Evolutionary conservation across 2,888 invertebrate species (phyloP), one percentile per base, ranked within the genome.

Genomic region (Netelia virgata): DNA sequence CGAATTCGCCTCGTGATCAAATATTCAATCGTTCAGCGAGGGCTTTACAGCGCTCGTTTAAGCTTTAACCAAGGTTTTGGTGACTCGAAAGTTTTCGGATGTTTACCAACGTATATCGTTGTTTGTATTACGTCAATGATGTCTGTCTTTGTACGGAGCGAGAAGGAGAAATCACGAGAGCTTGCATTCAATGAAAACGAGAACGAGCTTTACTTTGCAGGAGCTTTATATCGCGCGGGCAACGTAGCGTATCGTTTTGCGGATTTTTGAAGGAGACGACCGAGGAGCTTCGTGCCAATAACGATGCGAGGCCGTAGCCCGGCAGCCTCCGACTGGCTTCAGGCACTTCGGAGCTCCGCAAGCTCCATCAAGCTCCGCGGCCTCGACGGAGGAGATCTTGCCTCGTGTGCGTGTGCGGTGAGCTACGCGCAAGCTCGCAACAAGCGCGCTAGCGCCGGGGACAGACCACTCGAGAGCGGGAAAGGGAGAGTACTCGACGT

Each of bases 301-400:
- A 53, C 70, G 86, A 86, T 88, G 88, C 87, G 87, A 89, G 89
- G 88, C 89, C 90, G 89, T 90, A 86, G 90, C 91, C 91, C 90
- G 90, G 91, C 90, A 90, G 88, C 89, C 90, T 88, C 90, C 90
- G 89, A 91, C 91, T 91, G 91, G 89, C 88, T 89, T 87, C 89
- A 88, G 89, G 57, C 57, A 57, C n/a, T 63, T 61, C 79, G 75
- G 75, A 75, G 75, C 81, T 83, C 81, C 82, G 82, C 89, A 88
- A 88, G 86, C 84, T 75, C 81, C 79, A 53, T 75, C 82, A 50
- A 68, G 78, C 82, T 74, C 82, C 72, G 76, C 68, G 78, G 83
- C 84, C 84, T 82, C 86, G 82, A 80, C 78, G 82, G 73, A 68
- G 77, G 72, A 36, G 36, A 36, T 86, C 69, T 79, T 69, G 80